phyloP scores from a whole-genome alignment of 2,888 invertebrate species.

The Tachina lurida region DNA sequence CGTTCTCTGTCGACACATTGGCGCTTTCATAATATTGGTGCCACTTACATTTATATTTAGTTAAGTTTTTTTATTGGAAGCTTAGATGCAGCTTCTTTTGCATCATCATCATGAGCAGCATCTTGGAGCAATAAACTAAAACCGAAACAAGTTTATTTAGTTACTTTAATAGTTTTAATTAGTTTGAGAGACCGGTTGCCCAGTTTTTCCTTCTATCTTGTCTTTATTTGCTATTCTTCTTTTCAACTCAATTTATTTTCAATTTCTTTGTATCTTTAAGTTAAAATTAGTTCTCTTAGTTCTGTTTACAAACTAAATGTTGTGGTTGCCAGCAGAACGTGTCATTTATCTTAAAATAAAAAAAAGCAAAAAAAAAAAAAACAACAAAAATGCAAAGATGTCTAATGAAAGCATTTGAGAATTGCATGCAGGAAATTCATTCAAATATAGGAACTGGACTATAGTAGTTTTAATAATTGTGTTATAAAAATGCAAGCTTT shows the following conservation, averaged over 20 bases:
- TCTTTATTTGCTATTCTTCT: not conserved
- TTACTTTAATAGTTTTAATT: constrained; percentile 56
- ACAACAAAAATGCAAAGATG: constrained; percentile 14
- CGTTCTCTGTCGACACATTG: constrained; percentile 72
- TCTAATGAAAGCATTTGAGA: constrained; percentile 45
- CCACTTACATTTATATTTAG: constrained; percentile 19
- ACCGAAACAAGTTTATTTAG: constrained; percentile 56
- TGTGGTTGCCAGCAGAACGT: constrained; percentile 25
- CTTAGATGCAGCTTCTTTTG: constrained; percentile 14
- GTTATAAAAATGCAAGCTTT: constrained; percentile 13
- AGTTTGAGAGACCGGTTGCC: constrained; percentile 63
- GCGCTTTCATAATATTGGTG: constrained; percentile 60
- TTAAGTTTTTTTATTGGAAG: constrained; percentile 16
- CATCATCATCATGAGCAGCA: constrained; percentile 27
- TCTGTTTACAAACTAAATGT: not conserved
- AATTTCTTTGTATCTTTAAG: constrained; percentile 22
- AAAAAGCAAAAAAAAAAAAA: no score
- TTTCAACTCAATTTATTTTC: constrained; percentile 40
- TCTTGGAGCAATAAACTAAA: constrained; percentile 66
- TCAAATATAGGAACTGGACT: constrained; percentile 41
- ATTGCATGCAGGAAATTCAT: constrained; percentile 48
- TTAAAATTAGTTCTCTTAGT: constrained; percentile 43
- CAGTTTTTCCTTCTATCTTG: not conserved
- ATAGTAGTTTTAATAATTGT: constrained; percentile 17
- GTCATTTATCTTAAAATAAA: constrained; percentile 17